A percentile compares a stretch with the other conserved stretches of the same genome.
Evolutionary conservation across 2,888 invertebrate genomes (phyloP).

Genomic region (Acrocera orbiculus): DNA sequence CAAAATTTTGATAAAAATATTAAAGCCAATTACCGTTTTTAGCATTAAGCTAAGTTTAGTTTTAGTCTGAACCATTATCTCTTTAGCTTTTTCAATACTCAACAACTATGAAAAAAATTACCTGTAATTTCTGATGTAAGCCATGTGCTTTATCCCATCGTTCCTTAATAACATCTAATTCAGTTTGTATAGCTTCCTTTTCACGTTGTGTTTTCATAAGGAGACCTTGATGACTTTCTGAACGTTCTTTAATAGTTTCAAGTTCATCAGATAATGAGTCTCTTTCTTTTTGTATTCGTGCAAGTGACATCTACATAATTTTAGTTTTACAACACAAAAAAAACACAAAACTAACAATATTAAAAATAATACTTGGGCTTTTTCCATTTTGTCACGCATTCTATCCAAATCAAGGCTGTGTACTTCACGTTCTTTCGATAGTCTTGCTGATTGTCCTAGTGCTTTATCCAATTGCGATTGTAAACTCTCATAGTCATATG

Average conservation of each 20-base stretch:
- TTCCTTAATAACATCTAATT: constrained; percentile 72
- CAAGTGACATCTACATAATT: constrained; percentile 46
- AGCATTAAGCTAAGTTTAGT: too few species aligned
- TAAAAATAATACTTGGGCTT: constrained; percentile 51
- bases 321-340: constrained; percentile 14
- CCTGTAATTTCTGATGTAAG: constrained; percentile 68
- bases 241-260: constrained; percentile 62
- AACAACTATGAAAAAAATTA: constrained; percentile 24
- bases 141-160: constrained; percentile 75
- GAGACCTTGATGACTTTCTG: constrained; percentile 65
- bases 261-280: constrained; percentile 67
- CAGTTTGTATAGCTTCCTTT: constrained; percentile 66
- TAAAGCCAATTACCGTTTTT: too few species aligned
- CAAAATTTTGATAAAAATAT: too few species aligned
- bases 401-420: constrained; percentile 70
- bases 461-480: constrained; percentile 85
- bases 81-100: too few species aligned
- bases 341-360: constrained; percentile 16
- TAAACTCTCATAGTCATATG: constrained; percentile 77
- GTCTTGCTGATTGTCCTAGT: constrained; percentile 65
- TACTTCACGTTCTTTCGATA: constrained; percentile 80
- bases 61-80: too few species aligned
- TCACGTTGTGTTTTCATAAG: constrained; percentile 70
- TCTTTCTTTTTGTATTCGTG: constrained; percentile 75
- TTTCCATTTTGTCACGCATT: constrained; percentile 74